Evolutionary conservation across 2,113 vertebrate genomes (phyloP).

Genomic region (Istiophorus platypterus): DNA sequence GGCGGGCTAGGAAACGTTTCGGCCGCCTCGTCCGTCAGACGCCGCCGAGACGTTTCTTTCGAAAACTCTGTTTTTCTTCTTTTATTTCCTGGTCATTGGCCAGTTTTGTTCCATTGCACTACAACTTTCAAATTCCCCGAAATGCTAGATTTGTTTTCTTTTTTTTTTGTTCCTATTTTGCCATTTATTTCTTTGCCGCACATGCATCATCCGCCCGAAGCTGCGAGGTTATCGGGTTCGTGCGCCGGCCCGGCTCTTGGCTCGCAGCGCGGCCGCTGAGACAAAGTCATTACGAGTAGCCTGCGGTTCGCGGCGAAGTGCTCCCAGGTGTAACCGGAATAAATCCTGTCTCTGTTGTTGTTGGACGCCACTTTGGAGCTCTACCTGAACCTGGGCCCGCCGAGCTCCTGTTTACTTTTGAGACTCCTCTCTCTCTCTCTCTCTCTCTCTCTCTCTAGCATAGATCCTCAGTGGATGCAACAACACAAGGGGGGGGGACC

Average conservation of each 20-base stretch:
- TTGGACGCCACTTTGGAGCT: conserved; percentile 29
- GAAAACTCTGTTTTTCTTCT: too few relatives aligned
- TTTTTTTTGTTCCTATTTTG: conserved; percentile 4
- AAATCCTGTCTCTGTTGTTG: conserved; percentile 37
- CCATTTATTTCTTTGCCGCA: conserved; percentile 17
- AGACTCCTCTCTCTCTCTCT: neutral
- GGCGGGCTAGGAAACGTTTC: too few relatives aligned
- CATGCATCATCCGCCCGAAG: conserved; percentile 8
- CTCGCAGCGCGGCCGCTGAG: conserved; percentile 32
- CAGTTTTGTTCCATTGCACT: neutral
- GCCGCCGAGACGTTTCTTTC: neutral
- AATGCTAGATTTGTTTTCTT: neutral
- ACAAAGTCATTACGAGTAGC: conserved; percentile 43
- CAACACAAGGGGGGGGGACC: conserved; percentile 11
- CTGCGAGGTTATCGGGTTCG: conserved; percentile 35
- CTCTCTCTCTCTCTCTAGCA: conserved; percentile 3
- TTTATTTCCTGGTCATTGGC: too few relatives aligned
- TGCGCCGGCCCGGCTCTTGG: conserved; percentile 5
- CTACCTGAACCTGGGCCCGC: conserved; percentile 7
- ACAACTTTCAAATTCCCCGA: neutral
- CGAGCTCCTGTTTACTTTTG: conserved; percentile 45
- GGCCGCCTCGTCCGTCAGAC: neutral
- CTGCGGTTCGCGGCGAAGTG: conserved; percentile 34
- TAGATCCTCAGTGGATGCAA: neutral
- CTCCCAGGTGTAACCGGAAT: conserved; percentile 44